Base-by-base conservation (phyloP, 2,888 invertebrate species). In the Muscina levida region DNA sequence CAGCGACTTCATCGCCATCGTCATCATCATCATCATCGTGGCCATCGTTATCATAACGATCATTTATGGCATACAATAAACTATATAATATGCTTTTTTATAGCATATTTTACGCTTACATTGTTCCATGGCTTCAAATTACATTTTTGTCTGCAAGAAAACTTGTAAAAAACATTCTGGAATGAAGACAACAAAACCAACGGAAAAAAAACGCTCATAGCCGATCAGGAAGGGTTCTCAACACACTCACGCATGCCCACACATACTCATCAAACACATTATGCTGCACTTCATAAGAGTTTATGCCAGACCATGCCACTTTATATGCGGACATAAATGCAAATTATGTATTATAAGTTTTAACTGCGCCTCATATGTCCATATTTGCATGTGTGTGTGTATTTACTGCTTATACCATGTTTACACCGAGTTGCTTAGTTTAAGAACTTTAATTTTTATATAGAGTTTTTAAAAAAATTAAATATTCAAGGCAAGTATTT, bases 301-400 rank as follows among this genome's bases (percentile, higher is more conserved):
- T 53, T 53, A 62, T 62, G 22, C 62, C 42, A 42, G 13, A 19
- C 11, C 62, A 59, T 59, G 15, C 53, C 62, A 42, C 22, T 22
- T 26, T 22, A 42, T 13, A 19, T 31, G n/a, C n/a, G n/a, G 44
- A 4, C n/a, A 8, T 48, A 19, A 48, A 65, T 68, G 62, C 72
- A 68, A 67, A 77, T 44, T 59, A 57, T 57, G 3, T 51, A 77
- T 68, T 53, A 31, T 31, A 5, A 31, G 31, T 31, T 31, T 31
- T 31, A 37, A 73, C 70, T 70, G 51, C 57, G 51, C 66, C 78
- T 74, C 74, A 74, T 79, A 8, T 31, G 31, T 31, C 31, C 31
- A 51, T 65, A 53, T 65, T 44, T 62, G 44, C 59, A 10, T 10
- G 51, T 22, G 39, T 59, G 31, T 57, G 15, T 59, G n/a, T 59